Evolutionary conservation across 2,888 invertebrate species (phyloP).

Genomic region (Drosophila gaucha): DNA sequence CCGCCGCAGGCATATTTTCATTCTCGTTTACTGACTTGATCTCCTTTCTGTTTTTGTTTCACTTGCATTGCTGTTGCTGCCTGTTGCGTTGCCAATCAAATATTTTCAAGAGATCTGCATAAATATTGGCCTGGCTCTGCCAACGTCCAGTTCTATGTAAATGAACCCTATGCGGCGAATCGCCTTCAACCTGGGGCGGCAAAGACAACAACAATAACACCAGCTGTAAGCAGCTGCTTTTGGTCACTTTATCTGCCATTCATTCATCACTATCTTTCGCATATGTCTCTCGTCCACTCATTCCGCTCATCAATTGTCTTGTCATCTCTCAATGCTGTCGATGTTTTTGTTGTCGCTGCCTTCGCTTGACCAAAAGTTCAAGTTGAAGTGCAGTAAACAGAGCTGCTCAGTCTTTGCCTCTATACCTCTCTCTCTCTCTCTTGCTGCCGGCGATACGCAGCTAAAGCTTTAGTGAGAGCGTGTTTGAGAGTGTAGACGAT

Average conservation of each 20-base stretch:
- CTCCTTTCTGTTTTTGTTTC: slow-evolving; percentile 19
- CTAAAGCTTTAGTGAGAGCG: slow-evolving; percentile 3
- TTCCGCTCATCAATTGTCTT: slow-evolving; percentile 72
- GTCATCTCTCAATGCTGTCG: slow-evolving; percentile 58
- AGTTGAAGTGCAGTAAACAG: slow-evolving; percentile 69
- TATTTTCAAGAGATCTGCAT: slow-evolving; percentile 4
- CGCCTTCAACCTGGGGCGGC: slow-evolving; percentile 46
- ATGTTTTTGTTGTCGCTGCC: slow-evolving; percentile 21
- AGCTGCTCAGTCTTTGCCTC: slow-evolving; percentile 46
- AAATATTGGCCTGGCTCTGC: not conserved
- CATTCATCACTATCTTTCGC: slow-evolving; percentile 44
- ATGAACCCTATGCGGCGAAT: slow-evolving; percentile 59
- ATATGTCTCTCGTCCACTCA: slow-evolving; percentile 23
- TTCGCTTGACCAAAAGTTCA: slow-evolving; percentile 63
- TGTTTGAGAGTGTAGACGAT: slow-evolving; percentile 5
- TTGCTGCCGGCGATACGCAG: not conserved
- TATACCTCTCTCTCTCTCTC: slow-evolving; percentile 4
- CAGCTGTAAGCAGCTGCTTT: slow-evolving; percentile 55
- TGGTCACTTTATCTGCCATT: slow-evolving; percentile 49
- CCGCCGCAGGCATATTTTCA: slow-evolving; percentile 5
- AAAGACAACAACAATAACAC: slow-evolving; percentile 6
- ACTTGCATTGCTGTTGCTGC: slow-evolving; percentile 7
- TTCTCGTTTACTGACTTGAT: slow-evolving; percentile 11
- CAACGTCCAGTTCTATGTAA: slow-evolving; percentile 32
- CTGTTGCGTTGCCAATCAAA: slow-evolving; percentile 12